phyloP scores from a whole-genome alignment of 2,888 invertebrate genomes.

The Epistrophe grossulariae region DNA sequence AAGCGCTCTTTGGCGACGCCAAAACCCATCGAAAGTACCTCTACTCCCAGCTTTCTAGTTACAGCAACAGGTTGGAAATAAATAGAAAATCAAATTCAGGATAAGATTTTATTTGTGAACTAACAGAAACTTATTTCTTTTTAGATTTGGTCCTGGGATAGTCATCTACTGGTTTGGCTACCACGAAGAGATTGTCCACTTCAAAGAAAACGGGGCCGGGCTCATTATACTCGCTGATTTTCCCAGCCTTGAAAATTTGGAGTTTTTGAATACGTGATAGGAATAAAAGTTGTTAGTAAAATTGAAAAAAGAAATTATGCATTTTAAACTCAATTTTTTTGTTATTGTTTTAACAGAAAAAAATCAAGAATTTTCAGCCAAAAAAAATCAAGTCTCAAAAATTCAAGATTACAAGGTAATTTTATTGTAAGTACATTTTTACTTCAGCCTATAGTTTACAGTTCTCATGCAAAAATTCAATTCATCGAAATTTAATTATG shows the following conservation, averaged over 20 bases:
- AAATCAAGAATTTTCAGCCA: neutral
- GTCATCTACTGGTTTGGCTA: constrained; percentile 99
- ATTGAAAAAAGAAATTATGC: constrained; percentile 55
- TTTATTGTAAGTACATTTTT: neutral
- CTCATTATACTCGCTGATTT: constrained; percentile 86
- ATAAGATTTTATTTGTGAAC: neutral
- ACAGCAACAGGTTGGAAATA: constrained; percentile 89
- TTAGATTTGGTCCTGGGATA: constrained; percentile 94
- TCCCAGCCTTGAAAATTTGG: constrained; percentile 84
- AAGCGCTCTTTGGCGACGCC: constrained; percentile 96
- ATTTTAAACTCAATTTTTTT: constrained; percentile 7
- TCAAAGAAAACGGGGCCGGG: constrained; percentile 87
- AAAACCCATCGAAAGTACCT: constrained; percentile 92
- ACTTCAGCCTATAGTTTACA: too few relatives aligned
- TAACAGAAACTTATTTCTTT: neutral
- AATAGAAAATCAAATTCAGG: neutral
- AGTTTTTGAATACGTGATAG: constrained; percentile 78
- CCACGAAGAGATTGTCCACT: constrained; percentile 86
- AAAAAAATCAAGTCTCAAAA: neutral
- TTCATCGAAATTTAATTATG: too few relatives aligned
- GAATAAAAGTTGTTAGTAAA: constrained; percentile 47
- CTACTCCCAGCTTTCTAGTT: constrained; percentile 93
- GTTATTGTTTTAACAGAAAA: neutral
- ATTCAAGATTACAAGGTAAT: neutral
- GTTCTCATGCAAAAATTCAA: too few relatives aligned